Conservation (phyloP, 2,888 invertebrate species). For the Drosophila formosana region DNA sequence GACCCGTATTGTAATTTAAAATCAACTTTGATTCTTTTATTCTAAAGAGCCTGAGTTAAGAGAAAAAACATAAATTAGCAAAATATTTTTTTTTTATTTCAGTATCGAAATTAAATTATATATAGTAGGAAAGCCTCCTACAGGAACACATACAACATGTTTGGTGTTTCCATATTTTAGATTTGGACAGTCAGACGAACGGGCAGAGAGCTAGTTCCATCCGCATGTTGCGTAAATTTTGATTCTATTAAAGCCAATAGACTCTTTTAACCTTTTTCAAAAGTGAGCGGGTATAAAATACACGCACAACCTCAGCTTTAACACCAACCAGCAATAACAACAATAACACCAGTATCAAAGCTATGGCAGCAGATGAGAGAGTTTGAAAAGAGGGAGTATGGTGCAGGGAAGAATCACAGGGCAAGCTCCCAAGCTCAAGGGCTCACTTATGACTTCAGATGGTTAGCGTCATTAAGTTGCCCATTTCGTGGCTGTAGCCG, state of each 20-base stretch:
- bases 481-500: conserved; percentile 22
- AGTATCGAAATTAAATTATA: too few species aligned
- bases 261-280: neutral
- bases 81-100: neutral
- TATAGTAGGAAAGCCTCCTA: too few species aligned
- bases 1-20: neutral
- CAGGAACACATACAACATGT: too few species aligned
- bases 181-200: too few species aligned
- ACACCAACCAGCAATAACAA: conserved; percentile 24
- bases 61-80: neutral
- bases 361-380: conserved; percentile 7
- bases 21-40: neutral
- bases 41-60: too few species aligned
- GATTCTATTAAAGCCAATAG: neutral
- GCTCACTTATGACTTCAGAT: conserved; percentile 50
- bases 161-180: too few species aligned
- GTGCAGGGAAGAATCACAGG: neutral
- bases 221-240: neutral
- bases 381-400: neutral
- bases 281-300: conserved; percentile 1
- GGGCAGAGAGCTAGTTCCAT: neutral
- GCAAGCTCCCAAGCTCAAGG: conserved; percentile 11
- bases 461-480: conserved; percentile 45
- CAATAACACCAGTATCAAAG: conserved; percentile 12
- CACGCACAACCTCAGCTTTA: conserved; percentile 9